Percentiles rank a stretch among this genome's conserved stretches.
Conservation (phyloP, 2,888 invertebrate genomes). For the Zhuqinia jingwanae region DNA sequence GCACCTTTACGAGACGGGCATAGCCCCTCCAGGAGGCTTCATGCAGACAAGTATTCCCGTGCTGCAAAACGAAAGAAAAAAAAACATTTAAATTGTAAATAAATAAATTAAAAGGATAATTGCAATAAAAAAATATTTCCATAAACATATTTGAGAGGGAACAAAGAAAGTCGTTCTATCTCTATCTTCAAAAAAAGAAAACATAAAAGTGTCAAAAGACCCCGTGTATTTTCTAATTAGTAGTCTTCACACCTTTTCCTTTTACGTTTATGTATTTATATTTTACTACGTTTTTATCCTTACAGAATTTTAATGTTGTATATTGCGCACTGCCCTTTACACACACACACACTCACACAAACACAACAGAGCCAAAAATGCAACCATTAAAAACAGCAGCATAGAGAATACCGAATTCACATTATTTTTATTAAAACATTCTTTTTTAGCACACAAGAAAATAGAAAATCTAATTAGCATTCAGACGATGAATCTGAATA, state of each 20-base stretch:
- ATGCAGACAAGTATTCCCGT: slow-evolving; percentile 96
- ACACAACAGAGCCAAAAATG: too few species aligned
- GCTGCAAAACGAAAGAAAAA: slow-evolving; percentile 83
- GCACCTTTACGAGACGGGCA: slow-evolving; percentile 89
- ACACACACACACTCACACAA: too few species aligned
- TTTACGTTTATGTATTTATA: background rate
- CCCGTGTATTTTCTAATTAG: slow-evolving; percentile 61
- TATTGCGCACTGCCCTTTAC: too few species aligned
- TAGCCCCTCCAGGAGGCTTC: slow-evolving; percentile 98
- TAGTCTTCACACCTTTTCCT: slow-evolving; percentile 59
- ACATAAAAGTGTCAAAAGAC: slow-evolving; percentile 58
- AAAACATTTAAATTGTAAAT: slow-evolving; percentile 47
- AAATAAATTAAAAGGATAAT: slow-evolving; percentile 35
- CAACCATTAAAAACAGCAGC: too few species aligned
- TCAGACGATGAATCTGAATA: slow-evolving; percentile 40
- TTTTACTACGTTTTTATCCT: background rate
- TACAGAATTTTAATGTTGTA: slow-evolving; percentile 14
- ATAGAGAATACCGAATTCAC: background rate
- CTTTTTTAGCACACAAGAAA: background rate
- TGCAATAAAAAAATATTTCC: slow-evolving; percentile 23
- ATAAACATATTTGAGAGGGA: slow-evolving; percentile 37
- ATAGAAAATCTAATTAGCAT: slow-evolving; percentile 54
- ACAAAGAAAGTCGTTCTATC: background rate
- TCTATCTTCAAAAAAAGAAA: slow-evolving; percentile 26
- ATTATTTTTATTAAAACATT: background rate